Evolutionary conservation across 30 jellyfish, hydroid and myxozoan species (phyloP).

Genomic region (Aurelia sp.): DNA sequence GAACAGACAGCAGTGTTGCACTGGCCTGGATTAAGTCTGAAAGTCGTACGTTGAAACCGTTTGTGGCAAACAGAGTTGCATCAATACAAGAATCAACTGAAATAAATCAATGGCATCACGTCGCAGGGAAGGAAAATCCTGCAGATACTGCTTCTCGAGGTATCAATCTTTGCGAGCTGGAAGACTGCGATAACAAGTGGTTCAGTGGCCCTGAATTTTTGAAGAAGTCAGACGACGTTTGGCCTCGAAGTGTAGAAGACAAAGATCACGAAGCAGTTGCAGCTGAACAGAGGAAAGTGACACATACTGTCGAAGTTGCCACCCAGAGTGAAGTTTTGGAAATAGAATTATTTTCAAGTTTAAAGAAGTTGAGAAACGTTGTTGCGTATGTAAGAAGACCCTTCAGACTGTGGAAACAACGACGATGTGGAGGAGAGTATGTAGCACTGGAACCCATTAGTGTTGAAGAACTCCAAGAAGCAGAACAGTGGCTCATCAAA

Average conservation of each 20-base stretch:
- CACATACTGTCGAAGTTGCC: slow-evolving; percentile 32
- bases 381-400: slow-evolving; percentile 34
- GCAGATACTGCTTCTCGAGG: slow-evolving; percentile 61
- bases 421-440: slow-evolving; percentile 2
- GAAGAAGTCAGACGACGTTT: slow-evolving; percentile 5
- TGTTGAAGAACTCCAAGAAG: slow-evolving; percentile 55
- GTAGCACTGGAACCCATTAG: slow-evolving; percentile 15
- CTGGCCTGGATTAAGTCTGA: background rate
- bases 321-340: slow-evolving; percentile 19
- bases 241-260: slow-evolving; percentile 30
- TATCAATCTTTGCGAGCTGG: slow-evolving; percentile 22
- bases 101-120: slow-evolving; percentile 50
- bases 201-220: slow-evolving; percentile 56
- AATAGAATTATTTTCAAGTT: slow-evolving; percentile 43
- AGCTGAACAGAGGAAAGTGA: slow-evolving; percentile 29
- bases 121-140: slow-evolving; percentile 49
- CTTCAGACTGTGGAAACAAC: slow-evolving; percentile 38
- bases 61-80: slow-evolving; percentile 61
- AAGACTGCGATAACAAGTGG: slow-evolving; percentile 29
- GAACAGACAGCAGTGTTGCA: slow-evolving; percentile 60
- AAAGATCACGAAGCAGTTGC: slow-evolving; percentile 24
- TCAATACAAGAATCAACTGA: slow-evolving; percentile 26
- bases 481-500: slow-evolving; percentile 48
- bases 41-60: slow-evolving; percentile 33
- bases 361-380: slow-evolving; percentile 39